A percentile compares a stretch with the other conserved stretches of the same genome.
Evolutionary conservation across 1,140 invertebrate species (phyloP).

Genomic region (Notospermus geniculatus): DNA sequence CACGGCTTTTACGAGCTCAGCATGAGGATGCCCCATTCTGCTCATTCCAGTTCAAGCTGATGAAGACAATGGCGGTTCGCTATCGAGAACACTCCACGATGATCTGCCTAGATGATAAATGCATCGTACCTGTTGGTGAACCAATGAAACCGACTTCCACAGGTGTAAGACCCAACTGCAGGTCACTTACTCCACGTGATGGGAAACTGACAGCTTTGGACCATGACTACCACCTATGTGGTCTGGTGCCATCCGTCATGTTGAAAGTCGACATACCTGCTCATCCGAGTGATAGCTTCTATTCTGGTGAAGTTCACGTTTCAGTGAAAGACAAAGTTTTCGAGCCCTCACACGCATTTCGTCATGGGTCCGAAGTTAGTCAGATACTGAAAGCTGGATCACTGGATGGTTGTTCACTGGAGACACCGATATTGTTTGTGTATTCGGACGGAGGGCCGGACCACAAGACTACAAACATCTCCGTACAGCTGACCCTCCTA

Average conservation of each 20-base stretch:
- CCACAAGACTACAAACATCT: conserved; percentile 17
- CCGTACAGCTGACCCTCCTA: conserved; percentile 14
- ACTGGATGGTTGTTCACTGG: background rate
- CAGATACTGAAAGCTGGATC: conserved; percentile 8
- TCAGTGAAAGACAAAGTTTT: background rate
- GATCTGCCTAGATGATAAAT: background rate
- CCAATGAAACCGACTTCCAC: background rate
- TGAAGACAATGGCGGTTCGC: background rate
- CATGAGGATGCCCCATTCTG: conserved; percentile 29
- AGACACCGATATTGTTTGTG: conserved; percentile 8
- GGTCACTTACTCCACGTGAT: background rate
- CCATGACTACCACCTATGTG: conserved; percentile 2
- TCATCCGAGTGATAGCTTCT: background rate
- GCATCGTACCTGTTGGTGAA: background rate
- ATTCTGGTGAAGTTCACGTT: background rate
- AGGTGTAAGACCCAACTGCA: background rate
- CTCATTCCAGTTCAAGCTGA: conserved; percentile 21
- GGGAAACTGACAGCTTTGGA: background rate
- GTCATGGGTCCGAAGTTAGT: conserved; percentile 16
- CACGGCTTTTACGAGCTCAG: too few species aligned
- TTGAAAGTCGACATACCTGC: background rate
- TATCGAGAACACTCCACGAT: background rate
- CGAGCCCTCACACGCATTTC: conserved; percentile 17
- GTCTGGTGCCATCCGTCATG: background rate
- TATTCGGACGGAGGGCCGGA: conserved; percentile 23